Evolutionary conservation across 2,888 invertebrate species (phyloP).

Genomic region (Amblyjoppa fuscipennis): DNA sequence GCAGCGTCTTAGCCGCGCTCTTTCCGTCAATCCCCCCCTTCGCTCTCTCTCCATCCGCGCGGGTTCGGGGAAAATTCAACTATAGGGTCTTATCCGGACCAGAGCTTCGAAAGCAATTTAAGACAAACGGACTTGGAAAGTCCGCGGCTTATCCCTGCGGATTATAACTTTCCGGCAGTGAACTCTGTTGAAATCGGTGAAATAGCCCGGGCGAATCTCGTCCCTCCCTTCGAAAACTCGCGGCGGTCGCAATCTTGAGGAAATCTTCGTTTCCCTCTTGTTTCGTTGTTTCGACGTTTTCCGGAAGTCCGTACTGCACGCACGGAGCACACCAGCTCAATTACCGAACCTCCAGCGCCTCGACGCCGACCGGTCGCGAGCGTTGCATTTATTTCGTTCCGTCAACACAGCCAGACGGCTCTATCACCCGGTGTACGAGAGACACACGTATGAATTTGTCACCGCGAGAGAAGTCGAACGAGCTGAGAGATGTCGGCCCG

Average conservation of each 20-base stretch:
- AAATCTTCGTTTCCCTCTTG: constrained; percentile 40
- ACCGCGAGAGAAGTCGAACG: constrained; percentile 62
- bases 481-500: constrained; percentile 63
- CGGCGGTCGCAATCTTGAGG: constrained; percentile 16
- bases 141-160: constrained; percentile 52
- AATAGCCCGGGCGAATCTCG: constrained; percentile 26
- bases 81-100: constrained; percentile 20
- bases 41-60: background rate
- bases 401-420: constrained; percentile 55
- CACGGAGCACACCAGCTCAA: background rate
- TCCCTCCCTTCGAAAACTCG: constrained; percentile 20
- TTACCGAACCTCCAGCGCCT: constrained; percentile 34
- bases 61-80: constrained; percentile 54
- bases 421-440: constrained; percentile 33
- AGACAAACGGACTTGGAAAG: constrained; percentile 64
- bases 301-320: background rate
- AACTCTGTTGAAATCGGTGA: constrained; percentile 41
- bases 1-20: constrained; percentile 30
- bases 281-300: constrained; percentile 23
- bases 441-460: constrained; percentile 69
- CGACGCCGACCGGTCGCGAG: constrained; percentile 24
- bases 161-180: constrained; percentile 64
- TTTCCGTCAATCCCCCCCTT: constrained; percentile 11
- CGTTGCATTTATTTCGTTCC: constrained; percentile 64
- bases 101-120: constrained; percentile 67